Evolutionary conservation across 2,797 vertebrate genomes (phyloP).

Genomic region (Sternarchorhynchus goeldii): DNA sequence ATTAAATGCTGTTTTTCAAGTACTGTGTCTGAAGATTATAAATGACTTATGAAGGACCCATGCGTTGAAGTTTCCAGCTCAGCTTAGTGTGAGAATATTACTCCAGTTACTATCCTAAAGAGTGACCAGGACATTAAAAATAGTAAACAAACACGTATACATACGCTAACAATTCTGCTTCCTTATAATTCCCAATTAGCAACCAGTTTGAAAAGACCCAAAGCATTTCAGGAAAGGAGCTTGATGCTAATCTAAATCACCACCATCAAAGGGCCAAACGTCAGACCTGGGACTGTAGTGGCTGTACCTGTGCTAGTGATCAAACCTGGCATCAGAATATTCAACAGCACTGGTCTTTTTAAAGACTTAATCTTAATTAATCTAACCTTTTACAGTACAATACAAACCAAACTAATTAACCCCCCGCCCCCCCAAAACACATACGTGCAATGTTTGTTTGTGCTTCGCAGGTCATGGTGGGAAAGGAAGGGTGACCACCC

Average conservation of each 20-base stretch:
- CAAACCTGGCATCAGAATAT: no score
- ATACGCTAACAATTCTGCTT: constrained; percentile 23
- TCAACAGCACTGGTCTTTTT: no score
- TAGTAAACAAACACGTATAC: neutral
- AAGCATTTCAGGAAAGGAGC: constrained; percentile 11
- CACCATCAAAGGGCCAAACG: constrained; percentile 28
- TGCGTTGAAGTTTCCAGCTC: neutral
- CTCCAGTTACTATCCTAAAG: constrained; percentile 4
- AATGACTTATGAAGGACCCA: neutral
- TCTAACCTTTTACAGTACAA: no score
- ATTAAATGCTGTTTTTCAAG: constrained; percentile 35
- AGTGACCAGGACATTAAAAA: constrained; percentile 3
- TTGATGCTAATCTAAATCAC: constrained; percentile 8
- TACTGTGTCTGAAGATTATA: neutral
- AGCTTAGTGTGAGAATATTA: constrained; percentile 20
- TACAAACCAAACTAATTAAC: neutral
- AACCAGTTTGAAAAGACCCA: constrained; percentile 17
- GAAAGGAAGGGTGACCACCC: constrained; percentile 34
- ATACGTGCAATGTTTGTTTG: constrained; percentile 16
- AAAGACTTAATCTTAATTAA: no score
- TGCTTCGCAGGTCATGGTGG: constrained; percentile 33
- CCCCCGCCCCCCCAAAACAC: constrained; percentile 2
- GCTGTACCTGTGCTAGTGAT: no score
- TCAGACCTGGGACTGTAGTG: neutral
- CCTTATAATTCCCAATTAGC: constrained; percentile 41